phyloP scores from a whole-genome alignment of 2,797 vertebrate species.

The Loris lydekkerianus region DNA sequence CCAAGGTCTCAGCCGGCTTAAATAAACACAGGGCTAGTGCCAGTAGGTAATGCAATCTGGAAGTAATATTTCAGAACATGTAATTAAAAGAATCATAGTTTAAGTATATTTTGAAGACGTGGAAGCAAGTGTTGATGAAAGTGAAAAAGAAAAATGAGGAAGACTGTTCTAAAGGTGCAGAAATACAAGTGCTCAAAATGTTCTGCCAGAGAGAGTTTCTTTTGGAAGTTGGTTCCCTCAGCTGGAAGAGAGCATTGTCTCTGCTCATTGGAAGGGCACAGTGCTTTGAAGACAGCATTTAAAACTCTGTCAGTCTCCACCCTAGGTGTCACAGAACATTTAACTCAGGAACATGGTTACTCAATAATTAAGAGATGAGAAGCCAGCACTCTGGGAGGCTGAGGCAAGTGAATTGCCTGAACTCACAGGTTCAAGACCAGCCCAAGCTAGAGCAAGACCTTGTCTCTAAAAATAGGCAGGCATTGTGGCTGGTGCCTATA shows the following conservation, averaged over 20 bases:
- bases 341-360: background rate
- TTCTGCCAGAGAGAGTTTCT: background rate
- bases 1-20: background rate
- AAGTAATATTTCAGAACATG: conserved; percentile 32
- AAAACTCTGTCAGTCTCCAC: background rate
- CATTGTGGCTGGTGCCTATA: too few relatives aligned
- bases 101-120: background rate
- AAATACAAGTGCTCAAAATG: conserved; percentile 42
- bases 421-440: too few relatives aligned
- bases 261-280: background rate
- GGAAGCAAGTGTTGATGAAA: background rate
- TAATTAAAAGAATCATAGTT: background rate
- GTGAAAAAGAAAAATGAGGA: background rate
- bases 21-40: background rate
- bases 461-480: too few relatives aligned
- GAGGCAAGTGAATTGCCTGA: too few relatives aligned
- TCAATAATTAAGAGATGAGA: background rate
- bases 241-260: background rate
- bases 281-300: background rate
- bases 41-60: background rate
- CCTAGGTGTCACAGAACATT: background rate
- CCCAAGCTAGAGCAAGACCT: too few relatives aligned
- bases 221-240: background rate
- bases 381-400: too few relatives aligned
- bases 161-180: background rate